Conservation (phyloP, 2,888 invertebrate genomes). For the Mesochorus sp. region DNA sequence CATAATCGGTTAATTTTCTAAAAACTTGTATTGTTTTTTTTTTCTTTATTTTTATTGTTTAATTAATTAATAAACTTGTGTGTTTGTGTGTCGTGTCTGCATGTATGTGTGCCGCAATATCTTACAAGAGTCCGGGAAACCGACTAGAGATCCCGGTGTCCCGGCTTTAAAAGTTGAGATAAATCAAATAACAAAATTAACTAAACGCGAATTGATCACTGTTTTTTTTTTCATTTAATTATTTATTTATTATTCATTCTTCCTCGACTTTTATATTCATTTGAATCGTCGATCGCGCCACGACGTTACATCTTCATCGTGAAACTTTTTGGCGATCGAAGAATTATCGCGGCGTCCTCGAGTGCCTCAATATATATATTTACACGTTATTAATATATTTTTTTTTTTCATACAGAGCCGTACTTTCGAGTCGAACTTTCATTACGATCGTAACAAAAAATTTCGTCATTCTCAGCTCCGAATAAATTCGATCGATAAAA, state of each 20-base stretch:
- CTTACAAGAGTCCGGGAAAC: constrained; percentile 79
- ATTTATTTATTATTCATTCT: constrained; percentile 40
- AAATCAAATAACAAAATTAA: constrained; percentile 82
- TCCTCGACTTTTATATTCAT: no score
- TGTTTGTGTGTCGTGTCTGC: constrained; percentile 67
- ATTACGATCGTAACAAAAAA: not conserved
- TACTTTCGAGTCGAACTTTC: not conserved
- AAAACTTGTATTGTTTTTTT: constrained; percentile 80
- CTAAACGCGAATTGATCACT: constrained; percentile 79
- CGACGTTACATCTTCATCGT: constrained; percentile 8
- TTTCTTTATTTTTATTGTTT: constrained; percentile 71
- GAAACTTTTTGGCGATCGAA: constrained; percentile 19
- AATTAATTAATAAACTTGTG: constrained; percentile 82
- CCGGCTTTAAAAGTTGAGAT: constrained; percentile 78
- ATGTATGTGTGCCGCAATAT: constrained; percentile 77
- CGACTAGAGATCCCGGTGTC: constrained; percentile 73
- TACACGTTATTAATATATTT: constrained; percentile 5
- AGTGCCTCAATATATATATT: not conserved
- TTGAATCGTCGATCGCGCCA: constrained; percentile 70
- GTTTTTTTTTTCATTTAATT: constrained; percentile 42
- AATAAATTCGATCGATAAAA: constrained; percentile 1
- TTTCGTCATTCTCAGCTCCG: not conserved
- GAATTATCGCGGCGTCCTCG: constrained; percentile 47
- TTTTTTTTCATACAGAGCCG: not conserved
- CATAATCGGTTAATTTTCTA: constrained; percentile 72